Base-by-base conservation (phyloP, 1,140 invertebrate genomes). In the Nasonia giraulti region DNA sequence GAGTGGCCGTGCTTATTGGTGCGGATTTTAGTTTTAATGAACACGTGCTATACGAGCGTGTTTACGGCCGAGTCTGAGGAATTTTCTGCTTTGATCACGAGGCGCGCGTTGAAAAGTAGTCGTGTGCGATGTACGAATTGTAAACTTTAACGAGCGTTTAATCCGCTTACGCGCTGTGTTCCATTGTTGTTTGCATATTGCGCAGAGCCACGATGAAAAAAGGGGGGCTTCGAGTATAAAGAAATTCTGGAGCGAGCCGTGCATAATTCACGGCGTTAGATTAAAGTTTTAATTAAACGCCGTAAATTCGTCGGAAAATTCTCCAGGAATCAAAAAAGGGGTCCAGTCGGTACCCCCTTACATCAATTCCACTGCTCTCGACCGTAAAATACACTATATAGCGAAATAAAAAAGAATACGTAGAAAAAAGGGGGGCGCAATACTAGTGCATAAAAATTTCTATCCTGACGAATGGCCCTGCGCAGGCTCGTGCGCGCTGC, bases 401-500 rank as follows among this genome's bases (percentile, higher is more conserved):
- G 6, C 40, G 8, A 44, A 44, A 44, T 44, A 44, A 8, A 10
- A 44, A 10, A 23, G 20, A 68, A n/a, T 7, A 6, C 7, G 71
- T 47, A 68, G 73, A 40, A 50, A 77, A 77, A 77, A 77, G 73
- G 33, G 73, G 50, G 27, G 27, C 23, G 31, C 10, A 55, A 66
- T 2, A 14, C 2, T 3, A 77, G 33, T 50, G 75, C 44, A 50
- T 14, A n/a, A 27, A 37, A 37, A 47, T 77, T 62, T 50, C 20
- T 23, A 50, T 50, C 75, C 23, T 47, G 75, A 31, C 40, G 75
- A 23, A 50, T 31, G 10, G 37, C 33, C 10, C 23, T 37, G 37
- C 1, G 77, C 62, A 40, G 5, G 77, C 33, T 37, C 33, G 33
- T 33, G 86, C 33, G 33, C 20, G 86, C 33, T 78, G 86, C 84